These are phyloP conservation scores for Melanotaenia duboulayi DNA, from an alignment of 2,113 vertebrate genomes.

Conservation along the genomic window DNA sequence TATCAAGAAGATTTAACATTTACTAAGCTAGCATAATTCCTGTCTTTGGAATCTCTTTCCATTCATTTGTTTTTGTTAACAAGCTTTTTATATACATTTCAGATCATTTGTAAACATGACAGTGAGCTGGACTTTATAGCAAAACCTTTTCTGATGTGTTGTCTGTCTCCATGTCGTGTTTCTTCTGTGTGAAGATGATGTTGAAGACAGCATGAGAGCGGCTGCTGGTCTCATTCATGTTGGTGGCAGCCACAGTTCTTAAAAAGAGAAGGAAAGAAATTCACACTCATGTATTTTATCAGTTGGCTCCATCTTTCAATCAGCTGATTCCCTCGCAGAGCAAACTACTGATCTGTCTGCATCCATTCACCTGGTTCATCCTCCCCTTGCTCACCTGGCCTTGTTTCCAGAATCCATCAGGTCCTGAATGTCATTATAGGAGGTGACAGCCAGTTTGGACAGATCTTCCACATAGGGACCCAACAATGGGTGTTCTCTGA, in stretches of 20 bases:
- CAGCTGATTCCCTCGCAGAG: not conserved
- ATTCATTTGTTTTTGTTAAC: too few species aligned
- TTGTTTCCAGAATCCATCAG: constrained; percentile 99
- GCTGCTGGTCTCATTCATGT: constrained; percentile 99
- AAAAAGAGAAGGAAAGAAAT: not conserved
- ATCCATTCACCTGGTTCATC: not conserved
- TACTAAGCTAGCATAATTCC: too few species aligned
- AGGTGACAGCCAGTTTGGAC: constrained; percentile 96
- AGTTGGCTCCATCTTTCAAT: not conserved
- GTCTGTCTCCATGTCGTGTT: constrained; percentile 87
- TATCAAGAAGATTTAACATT: not conserved
- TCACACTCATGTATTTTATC: not conserved
- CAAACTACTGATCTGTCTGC: not conserved
- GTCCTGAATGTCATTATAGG: constrained; percentile 97
- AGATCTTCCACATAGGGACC: constrained; percentile 97
- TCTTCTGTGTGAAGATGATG: constrained; percentile 98
- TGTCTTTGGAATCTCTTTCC: too few species aligned
- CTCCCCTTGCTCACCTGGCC: constrained; percentile 85
- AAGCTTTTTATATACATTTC: not conserved
- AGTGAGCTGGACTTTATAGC: not conserved
- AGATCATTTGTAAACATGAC: not conserved
- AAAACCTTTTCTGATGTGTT: constrained; percentile 93
- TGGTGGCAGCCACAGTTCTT: constrained; percentile 97
- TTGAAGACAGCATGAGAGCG: constrained; percentile 97
- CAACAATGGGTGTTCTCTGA: constrained; percentile 95